Evolutionary conservation across 2,888 invertebrate species (phyloP).

Genomic region (Diachrysia chrysitis): DNA sequence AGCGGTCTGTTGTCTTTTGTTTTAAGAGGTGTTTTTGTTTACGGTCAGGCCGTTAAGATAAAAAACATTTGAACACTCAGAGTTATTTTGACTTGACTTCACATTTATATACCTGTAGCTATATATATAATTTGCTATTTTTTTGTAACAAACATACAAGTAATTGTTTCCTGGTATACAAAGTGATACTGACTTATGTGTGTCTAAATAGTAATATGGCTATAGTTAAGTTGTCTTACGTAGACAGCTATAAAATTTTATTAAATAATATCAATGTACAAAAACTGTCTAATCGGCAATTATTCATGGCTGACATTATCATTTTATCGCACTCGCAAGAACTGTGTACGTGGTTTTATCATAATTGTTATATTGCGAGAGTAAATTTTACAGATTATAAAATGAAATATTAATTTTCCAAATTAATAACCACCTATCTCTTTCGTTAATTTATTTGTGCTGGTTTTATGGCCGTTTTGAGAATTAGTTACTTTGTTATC

Average conservation of each 20-base stretch:
- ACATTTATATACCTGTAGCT: no score
- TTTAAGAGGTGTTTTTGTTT: not conserved
- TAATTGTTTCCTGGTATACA: no score
- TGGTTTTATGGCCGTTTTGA: not conserved
- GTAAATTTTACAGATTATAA: not conserved
- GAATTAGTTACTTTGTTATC: constrained; percentile 4
- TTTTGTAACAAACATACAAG: no score
- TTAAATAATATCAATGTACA: not conserved
- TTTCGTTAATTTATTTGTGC: constrained; percentile 9
- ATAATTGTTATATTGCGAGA: not conserved
- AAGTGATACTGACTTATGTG: no score
- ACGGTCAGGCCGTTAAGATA: no score
- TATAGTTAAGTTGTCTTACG: no score
- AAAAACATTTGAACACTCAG: no score
- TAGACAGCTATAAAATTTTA: no score
- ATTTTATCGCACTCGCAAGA: not conserved
- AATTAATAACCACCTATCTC: not conserved
- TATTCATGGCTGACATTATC: not conserved
- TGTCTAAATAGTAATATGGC: no score
- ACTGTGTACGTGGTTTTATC: constrained; percentile 5
- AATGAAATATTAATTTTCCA: not conserved
- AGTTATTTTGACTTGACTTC: no score
- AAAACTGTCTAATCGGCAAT: not conserved
- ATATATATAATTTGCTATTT: no score
- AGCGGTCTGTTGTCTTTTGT: constrained; percentile 30